Base-by-base conservation (phyloP, 2,888 invertebrate species). In the Netelia inedita region DNA sequence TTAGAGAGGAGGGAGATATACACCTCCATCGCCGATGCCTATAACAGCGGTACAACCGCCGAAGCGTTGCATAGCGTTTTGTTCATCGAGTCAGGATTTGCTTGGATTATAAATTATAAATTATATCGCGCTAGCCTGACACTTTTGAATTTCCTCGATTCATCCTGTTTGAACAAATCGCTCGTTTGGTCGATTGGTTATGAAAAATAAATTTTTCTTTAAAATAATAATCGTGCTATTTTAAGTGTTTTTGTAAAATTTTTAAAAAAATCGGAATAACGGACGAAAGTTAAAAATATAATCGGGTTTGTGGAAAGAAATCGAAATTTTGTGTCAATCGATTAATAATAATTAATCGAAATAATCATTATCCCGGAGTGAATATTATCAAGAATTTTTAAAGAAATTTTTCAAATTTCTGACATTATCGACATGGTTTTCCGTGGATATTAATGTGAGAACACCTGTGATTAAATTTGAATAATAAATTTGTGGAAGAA, bases 31-130 rank as follows among this genome's bases (percentile, higher is more conserved):
- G 88, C 84, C 89, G 89, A 89, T 89, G 91, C 89, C 88, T 93
- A 93, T 93, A 93, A 87, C 92, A 93, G 92, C 88, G 85, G 86
- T 90, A 88, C 89, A 89, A 89, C 80, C 89, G 88, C 86, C 89
- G 88, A 89, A 88, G 86, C 90, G 89, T 91, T 91, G 88, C 93
- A 93, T 79, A 85, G 63, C 79, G 93, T 93, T 89, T 89, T 88
- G 89, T 89, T 90, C 89, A 86, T 85, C 88, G 86, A 87, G 89
- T 88, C 89, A 86, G 88, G 90, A 92, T 91, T 92, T 89, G 81
- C 88, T 82, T 80, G 73, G 79, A 71, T 85, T 82, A 57, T 76
- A 71, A 61, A 71, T 85, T 82, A 61, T 73, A 75, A 61, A 82
- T 72, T 50, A 71, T 61, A 65, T 41, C 23, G 66, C 35, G 61